Evolutionary conservation across 2,888 invertebrate genomes (phyloP).

Genomic region (Zaprionus lineosus): DNA sequence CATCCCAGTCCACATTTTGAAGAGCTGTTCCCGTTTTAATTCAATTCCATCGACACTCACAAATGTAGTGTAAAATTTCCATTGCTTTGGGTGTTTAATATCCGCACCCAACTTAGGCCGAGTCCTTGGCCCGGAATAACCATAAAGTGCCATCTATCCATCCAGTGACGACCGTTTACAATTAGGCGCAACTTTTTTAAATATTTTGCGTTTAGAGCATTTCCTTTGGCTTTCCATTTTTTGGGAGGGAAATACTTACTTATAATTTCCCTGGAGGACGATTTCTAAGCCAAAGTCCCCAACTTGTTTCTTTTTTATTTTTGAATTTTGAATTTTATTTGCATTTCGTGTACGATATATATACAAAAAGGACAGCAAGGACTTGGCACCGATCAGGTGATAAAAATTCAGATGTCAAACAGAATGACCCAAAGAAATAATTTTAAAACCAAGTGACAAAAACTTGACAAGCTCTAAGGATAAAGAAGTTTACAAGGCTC

Average conservation of each 20-base stretch:
- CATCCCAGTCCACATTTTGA: not conserved
- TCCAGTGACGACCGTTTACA: conserved; percentile 59
- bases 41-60: conserved; percentile 60
- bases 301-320: conserved; percentile 31
- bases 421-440: conserved; percentile 15
- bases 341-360: conserved; percentile 39
- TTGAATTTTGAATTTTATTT: conserved; percentile 53
- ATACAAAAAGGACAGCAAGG: conserved; percentile 2
- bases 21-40: conserved; percentile 52
- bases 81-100: conserved; percentile 42
- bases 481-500: no score
- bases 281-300: conserved; percentile 54
- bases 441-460: not conserved
- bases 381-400: conserved; percentile 2
- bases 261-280: conserved; percentile 70
- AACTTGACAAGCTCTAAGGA: not conserved
- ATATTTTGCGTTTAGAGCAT: conserved; percentile 29
- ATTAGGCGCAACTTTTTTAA: conserved; percentile 71
- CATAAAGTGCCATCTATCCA: conserved; percentile 70
- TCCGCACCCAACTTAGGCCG: conserved; percentile 16
- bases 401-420: conserved; percentile 2
- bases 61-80: conserved; percentile 56
- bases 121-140: conserved; percentile 44
- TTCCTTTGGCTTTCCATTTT: conserved; percentile 24
- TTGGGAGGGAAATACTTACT: conserved; percentile 50